Conservation (phyloP, 2,888 invertebrate species). For the Eupsilia transversa region DNA sequence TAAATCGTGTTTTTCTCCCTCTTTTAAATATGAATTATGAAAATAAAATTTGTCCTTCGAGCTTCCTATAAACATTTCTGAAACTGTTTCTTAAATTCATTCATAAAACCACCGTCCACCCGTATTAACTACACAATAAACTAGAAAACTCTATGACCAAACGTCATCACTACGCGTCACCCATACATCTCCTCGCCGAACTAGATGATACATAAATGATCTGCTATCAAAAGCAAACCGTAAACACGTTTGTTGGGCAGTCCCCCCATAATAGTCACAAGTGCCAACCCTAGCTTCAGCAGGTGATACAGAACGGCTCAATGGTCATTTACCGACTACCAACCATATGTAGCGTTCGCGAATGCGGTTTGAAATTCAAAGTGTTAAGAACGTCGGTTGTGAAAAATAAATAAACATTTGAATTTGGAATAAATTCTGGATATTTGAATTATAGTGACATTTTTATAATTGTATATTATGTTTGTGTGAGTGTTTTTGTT, state of each 20-base stretch:
- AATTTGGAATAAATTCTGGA: constrained; percentile 31
- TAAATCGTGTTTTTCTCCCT: no score
- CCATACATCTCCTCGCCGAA: constrained; percentile 13
- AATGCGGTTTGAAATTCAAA: constrained; percentile 75
- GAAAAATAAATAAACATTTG: constrained; percentile 54
- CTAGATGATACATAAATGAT: constrained; percentile 35
- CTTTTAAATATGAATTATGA: neutral
- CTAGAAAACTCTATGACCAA: neutral
- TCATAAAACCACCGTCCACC: neutral
- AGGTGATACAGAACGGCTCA: constrained; percentile 76
- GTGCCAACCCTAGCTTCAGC: constrained; percentile 67
- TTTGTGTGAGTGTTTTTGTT: constrained; percentile 55
- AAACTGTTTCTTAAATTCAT: neutral
- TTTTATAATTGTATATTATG: constrained; percentile 48
- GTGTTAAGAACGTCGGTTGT: constrained; percentile 67
- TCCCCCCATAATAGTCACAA: constrained; percentile 50
- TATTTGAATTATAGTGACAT: constrained; percentile 43
- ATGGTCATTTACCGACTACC: constrained; percentile 84
- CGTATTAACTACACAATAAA: neutral
- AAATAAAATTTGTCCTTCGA: neutral
- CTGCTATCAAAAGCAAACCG: constrained; percentile 38
- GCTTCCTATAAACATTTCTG: neutral
- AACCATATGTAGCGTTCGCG: constrained; percentile 80
- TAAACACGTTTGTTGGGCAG: constrained; percentile 56
- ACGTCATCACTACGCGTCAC: constrained; percentile 32